Conservation (phyloP, 2,888 invertebrate genomes). For the Lasioglossum morio region DNA sequence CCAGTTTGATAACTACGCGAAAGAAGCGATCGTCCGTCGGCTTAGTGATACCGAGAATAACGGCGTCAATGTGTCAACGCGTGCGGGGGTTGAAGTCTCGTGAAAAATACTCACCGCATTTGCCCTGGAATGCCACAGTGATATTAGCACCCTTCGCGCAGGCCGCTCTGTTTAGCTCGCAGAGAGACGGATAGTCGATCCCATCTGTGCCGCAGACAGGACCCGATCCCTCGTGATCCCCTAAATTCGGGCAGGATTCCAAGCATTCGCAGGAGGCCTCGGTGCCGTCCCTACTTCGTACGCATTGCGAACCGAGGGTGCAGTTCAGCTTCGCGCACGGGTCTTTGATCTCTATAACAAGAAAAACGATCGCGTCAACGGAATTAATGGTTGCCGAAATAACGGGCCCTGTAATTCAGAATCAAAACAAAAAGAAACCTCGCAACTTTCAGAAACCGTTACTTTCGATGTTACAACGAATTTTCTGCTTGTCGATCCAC, state of each 20-base stretch:
- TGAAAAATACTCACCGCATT: conserved; percentile 90
- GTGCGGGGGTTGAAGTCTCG: background rate
- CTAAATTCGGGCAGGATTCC: conserved; percentile 92
- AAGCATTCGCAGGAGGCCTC: conserved; percentile 92
- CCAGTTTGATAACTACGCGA: background rate
- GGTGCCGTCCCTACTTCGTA: conserved; percentile 88
- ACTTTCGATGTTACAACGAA: background rate
- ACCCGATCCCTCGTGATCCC: conserved; percentile 92
- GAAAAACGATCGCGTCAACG: conserved; percentile 9
- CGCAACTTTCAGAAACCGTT: background rate
- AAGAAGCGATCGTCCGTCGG: background rate
- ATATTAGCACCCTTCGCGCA: conserved; percentile 91
- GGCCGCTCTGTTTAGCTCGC: conserved; percentile 92
- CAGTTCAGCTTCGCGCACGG: conserved; percentile 87
- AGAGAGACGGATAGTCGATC: conserved; percentile 93
- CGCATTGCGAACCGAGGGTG: conserved; percentile 87
- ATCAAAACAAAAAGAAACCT: background rate
- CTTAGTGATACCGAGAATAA: background rate
- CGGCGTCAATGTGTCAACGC: background rate
- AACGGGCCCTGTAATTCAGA: background rate
- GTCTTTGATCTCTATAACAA: conserved; percentile 84
- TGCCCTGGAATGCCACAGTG: conserved; percentile 92
- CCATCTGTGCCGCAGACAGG: conserved; percentile 95
- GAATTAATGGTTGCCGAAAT: conserved; percentile 8
- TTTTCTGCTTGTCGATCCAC: conserved; percentile 6